Conservation (phyloP, 2,888 invertebrate species). For the Hipparchia sbordonii region DNA sequence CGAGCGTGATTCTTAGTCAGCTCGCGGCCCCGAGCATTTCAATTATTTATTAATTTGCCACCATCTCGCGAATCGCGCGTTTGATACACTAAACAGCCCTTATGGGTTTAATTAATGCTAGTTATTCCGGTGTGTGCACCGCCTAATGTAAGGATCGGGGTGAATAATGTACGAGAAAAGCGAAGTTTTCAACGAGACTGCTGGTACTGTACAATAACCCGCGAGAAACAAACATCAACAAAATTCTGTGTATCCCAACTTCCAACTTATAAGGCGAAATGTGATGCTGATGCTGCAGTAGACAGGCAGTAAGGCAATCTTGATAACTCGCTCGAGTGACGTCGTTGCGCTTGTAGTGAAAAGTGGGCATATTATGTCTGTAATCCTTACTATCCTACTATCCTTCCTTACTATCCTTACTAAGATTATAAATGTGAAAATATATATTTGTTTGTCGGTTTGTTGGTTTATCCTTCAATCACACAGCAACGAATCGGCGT, state of each 20-base stretch:
- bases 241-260: not conserved
- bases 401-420: no score
- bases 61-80: slow-evolving; percentile 46
- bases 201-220: not conserved
- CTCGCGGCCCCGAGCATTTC: slow-evolving; percentile 64
- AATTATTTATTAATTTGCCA: slow-evolving; percentile 69
- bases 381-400: no score
- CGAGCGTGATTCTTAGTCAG: slow-evolving; percentile 58
- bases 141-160: slow-evolving; percentile 14
- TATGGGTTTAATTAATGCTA: slow-evolving; percentile 41
- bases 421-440: no score
- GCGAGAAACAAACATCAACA: not conserved
- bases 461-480: no score
- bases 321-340: not conserved
- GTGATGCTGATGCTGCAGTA: no score
- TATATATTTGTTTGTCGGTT: no score
- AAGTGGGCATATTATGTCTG: no score
- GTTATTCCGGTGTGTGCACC: slow-evolving; percentile 30
- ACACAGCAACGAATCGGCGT: no score
- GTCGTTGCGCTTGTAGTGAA: not conserved
- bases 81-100: slow-evolving; percentile 41
- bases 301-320: slow-evolving; percentile 2
- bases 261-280: not conserved
- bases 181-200: slow-evolving; percentile 15
- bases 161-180: slow-evolving; percentile 16